These are phyloP conservation scores for Eupristina koningsbergeri DNA, from an alignment of 1,140 invertebrate genomes.

Conservation along the genomic window DNA sequence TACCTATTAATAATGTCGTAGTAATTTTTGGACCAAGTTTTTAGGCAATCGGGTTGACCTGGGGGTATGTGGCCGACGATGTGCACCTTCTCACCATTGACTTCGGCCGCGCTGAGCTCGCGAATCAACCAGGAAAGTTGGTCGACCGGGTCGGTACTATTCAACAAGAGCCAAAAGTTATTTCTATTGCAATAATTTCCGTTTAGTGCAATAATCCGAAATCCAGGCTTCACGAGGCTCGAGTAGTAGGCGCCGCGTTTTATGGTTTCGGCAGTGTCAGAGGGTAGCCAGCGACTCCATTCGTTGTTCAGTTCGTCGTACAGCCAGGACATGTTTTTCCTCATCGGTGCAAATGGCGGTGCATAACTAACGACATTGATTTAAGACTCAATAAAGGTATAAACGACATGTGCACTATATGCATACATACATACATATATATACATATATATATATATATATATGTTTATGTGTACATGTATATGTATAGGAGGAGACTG, in stretches of 20 bases:
- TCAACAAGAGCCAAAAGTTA: constrained; percentile 97
- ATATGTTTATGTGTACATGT: too few species aligned
- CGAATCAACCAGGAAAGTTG: constrained; percentile 96
- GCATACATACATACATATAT: too few species aligned
- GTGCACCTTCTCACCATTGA: constrained; percentile 94
- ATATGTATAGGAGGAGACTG: too few species aligned
- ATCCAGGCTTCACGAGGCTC: constrained; percentile 87
- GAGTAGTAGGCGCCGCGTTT: constrained; percentile 92
- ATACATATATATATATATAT: too few species aligned
- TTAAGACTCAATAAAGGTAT: too few species aligned
- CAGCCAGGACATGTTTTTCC: constrained; percentile 91
- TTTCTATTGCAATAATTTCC: constrained; percentile 97
- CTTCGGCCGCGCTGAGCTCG: constrained; percentile 93
- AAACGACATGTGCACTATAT: too few species aligned
- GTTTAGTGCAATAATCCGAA: constrained; percentile 91
- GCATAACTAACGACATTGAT: constrained; percentile 82
- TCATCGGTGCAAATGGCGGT: constrained; percentile 86
- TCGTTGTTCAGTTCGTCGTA: constrained; percentile 88
- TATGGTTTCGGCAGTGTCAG: constrained; percentile 86
- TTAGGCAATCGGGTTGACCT: constrained; percentile 91
- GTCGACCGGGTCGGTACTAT: constrained; percentile 95
- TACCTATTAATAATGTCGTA: constrained; percentile 89
- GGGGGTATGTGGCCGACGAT: constrained; percentile 98
- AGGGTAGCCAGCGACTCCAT: constrained; percentile 92
- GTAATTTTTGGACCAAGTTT: constrained; percentile 93